A percentile compares a stretch with the other conserved stretches of the same genome.
Conservation (phyloP, 1,140 invertebrate genomes). For the Chelonus insularis region DNA sequence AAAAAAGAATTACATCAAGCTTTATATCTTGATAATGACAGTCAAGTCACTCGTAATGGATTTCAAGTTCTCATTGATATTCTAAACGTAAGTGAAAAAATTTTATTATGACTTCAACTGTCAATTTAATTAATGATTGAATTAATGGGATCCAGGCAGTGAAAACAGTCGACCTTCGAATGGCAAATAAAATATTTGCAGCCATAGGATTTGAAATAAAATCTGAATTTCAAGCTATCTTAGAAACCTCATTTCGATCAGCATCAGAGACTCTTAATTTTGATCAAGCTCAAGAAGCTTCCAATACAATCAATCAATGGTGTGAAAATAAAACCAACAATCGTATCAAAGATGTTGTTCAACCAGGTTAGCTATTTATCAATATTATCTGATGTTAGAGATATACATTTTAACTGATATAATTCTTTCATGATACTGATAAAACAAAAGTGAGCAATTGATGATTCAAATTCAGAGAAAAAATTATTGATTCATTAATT, state of each 20-base stretch:
- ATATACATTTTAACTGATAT: no score
- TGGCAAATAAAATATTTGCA: constrained; percentile 40
- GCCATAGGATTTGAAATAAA: constrained; percentile 51
- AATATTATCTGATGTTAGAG: not conserved
- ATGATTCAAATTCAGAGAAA: no score
- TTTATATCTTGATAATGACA: no score
- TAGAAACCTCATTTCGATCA: constrained; percentile 53
- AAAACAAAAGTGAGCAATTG: no score
- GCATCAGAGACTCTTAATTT: constrained; percentile 64
- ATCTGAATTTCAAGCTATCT: constrained; percentile 16
- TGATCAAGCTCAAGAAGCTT: constrained; percentile 45
- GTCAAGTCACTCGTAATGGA: no score
- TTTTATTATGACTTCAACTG: no score
- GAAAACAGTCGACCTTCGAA: constrained; percentile 30
- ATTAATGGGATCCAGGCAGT: no score
- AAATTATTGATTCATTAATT: no score
- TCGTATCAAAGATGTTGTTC: constrained; percentile 72
- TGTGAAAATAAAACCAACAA: constrained; percentile 74
- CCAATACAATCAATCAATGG: constrained; percentile 70
- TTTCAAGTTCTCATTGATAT: not conserved
- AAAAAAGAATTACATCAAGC: no score
- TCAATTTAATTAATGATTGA: no score
- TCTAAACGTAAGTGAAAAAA: constrained; percentile 8
- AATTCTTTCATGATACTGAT: no score
- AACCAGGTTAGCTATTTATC: constrained; percentile 42